These are phyloP conservation scores for Pangasius larnaudii DNA, from an alignment of 2,797 vertebrate species.

Conservation along the genomic window DNA sequence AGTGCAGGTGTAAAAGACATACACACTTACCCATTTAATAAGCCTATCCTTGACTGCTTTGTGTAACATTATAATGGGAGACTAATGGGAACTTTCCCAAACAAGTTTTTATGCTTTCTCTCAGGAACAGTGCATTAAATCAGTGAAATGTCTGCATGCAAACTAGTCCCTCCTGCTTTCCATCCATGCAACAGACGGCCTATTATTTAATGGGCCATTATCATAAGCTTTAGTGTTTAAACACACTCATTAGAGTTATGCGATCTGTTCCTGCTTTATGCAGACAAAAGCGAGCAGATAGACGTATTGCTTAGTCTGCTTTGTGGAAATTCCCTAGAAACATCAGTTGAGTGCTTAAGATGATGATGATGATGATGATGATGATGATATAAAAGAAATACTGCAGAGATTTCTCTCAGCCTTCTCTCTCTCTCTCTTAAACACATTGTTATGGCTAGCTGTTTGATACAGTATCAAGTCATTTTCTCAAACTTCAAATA, in stretches of 20 bases:
- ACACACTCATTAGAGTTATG: constrained; percentile 35
- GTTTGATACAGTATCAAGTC: constrained; percentile 54
- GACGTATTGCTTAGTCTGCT: constrained; percentile 21
- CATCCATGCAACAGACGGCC: constrained; percentile 23
- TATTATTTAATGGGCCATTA: constrained; percentile 47
- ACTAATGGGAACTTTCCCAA: constrained; percentile 62
- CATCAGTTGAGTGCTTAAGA: constrained; percentile 2
- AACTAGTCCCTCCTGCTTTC: constrained; percentile 30
- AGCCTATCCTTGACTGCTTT: constrained; percentile 2
- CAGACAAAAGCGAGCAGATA: not conserved
- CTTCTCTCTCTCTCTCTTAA: constrained; percentile 35
- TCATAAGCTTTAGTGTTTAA: constrained; percentile 43
- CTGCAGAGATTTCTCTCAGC: constrained; percentile 52
- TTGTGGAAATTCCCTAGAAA: constrained; percentile 27
- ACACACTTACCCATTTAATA: constrained; percentile 25
- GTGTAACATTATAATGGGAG: constrained; percentile 48
- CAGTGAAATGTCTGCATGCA: constrained; percentile 27
- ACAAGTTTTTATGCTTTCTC: constrained; percentile 68
- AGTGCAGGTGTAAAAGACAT: constrained; percentile 7
- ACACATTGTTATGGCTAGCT: constrained; percentile 35
- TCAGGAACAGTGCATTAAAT: constrained; percentile 62
- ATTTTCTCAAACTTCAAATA: constrained; percentile 67
- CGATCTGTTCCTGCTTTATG: constrained; percentile 19
- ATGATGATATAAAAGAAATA: constrained; percentile 26
- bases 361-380: constrained; percentile 33